These are phyloP conservation scores for Priocnemis perturbator DNA, from an alignment of 2,888 invertebrate genomes.

Conservation along the genomic window DNA sequence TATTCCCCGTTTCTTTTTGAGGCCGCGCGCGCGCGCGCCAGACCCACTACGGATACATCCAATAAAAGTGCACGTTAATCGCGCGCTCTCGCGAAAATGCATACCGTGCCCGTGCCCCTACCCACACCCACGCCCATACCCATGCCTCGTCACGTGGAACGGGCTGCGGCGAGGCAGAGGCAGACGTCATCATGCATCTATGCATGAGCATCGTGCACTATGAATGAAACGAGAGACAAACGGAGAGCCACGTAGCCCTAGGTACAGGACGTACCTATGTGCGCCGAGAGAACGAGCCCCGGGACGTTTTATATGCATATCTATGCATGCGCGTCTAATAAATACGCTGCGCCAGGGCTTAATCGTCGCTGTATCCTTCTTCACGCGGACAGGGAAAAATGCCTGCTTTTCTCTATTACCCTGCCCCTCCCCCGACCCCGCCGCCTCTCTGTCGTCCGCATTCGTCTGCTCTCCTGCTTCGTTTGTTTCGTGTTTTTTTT, in stretches of 20 bases:
- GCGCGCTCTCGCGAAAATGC: no score
- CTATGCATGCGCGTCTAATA: slow-evolving; percentile 7
- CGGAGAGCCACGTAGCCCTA: background rate
- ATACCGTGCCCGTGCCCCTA: no score
- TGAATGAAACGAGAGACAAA: slow-evolving; percentile 39
- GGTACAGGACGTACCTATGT: background rate
- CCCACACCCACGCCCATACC: no score
- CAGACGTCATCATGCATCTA: slow-evolving; percentile 32
- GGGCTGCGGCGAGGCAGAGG: background rate
- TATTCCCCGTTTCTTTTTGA: no score
- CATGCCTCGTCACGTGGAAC: no score
- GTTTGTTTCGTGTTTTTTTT: background rate
- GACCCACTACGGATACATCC: no score
- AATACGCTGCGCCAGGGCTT: background rate
- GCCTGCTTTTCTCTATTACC: background rate
- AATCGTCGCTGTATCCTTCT: slow-evolving; percentile 5
- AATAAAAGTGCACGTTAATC: no score
- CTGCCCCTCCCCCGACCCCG: background rate
- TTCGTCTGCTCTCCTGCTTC: background rate
- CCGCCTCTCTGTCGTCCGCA: background rate
- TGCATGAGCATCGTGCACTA: slow-evolving; percentile 30
- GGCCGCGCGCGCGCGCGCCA: no score
- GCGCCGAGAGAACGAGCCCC: background rate
- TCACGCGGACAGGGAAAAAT: slow-evolving; percentile 2
- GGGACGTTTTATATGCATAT: slow-evolving; percentile 8